phyloP scores from a whole-genome alignment of 2,113 vertebrate genomes.

The Clinocottus analis region DNA sequence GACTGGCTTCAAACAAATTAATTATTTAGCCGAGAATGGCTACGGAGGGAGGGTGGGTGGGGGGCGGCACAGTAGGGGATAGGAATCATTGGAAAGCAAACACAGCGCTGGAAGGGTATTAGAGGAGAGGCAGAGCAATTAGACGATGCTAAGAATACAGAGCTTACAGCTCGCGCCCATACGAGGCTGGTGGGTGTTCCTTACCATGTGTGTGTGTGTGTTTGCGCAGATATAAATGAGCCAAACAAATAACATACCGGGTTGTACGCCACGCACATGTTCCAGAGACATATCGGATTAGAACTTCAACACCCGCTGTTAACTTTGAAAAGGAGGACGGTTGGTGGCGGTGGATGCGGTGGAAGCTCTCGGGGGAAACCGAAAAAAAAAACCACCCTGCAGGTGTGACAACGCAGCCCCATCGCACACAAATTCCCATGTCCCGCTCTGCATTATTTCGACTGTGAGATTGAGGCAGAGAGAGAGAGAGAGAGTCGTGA shows the following conservation, averaged over 20 bases:
- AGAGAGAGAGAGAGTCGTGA: not conserved
- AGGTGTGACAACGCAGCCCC: constrained; percentile 24
- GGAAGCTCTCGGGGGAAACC: constrained; percentile 2
- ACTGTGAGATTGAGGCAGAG: not conserved
- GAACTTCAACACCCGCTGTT: not conserved
- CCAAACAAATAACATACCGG: not conserved
- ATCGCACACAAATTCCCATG: constrained; percentile 18
- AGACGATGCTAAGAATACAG: constrained; percentile 40
- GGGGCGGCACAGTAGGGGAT: constrained; percentile 45
- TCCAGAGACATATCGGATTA: not conserved
- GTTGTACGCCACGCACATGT: not conserved
- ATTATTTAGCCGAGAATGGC: constrained; percentile 58
- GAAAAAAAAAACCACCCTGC: constrained; percentile 2
- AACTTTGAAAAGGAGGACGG: not conserved
- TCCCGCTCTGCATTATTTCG: constrained; percentile 34
- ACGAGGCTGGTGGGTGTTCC: constrained; percentile 13
- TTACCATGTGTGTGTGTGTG: not conserved
- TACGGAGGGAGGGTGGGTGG: constrained; percentile 14
- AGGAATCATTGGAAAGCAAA: constrained; percentile 55
- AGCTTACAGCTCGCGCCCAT: constrained; percentile 15
- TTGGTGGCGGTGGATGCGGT: constrained; percentile 4
- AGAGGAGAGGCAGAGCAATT: constrained; percentile 42
- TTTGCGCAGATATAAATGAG: constrained; percentile 1
- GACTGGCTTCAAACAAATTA: constrained; percentile 57
- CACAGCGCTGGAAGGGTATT: constrained; percentile 40